These are phyloP conservation scores for Oncorhynchus gorbuscha DNA, from an alignment of 2,113 vertebrate species.

Conservation along the genomic window DNA sequence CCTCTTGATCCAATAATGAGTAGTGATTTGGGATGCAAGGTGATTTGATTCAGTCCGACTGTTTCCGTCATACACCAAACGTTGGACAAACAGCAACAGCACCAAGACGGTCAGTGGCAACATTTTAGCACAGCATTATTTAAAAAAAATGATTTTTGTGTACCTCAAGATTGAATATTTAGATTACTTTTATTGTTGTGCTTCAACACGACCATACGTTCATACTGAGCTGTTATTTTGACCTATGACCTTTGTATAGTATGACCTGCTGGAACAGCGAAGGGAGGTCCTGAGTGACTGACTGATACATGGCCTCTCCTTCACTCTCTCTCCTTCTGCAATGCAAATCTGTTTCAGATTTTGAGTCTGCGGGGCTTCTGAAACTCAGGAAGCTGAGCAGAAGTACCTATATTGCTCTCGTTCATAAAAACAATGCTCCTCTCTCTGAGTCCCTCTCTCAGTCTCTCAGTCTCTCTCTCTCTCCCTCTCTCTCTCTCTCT, in stretches of 20 bases:
- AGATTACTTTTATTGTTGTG: conserved; percentile 10
- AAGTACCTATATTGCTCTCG: conserved; percentile 19
- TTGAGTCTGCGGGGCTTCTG: conserved; percentile 29
- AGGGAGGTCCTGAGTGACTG: background rate
- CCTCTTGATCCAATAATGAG: too few species aligned
- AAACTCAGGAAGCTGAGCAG: conserved; percentile 28
- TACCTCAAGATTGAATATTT: background rate
- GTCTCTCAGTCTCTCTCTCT: background rate
- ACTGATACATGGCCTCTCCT: background rate
- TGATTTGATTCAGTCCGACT: too few species aligned
- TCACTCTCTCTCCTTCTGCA: background rate
- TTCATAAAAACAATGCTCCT: conserved; percentile 19
- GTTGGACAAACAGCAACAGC: background rate
- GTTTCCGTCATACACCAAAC: too few species aligned
- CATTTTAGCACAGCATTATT: background rate
- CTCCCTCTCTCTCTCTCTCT: background rate
- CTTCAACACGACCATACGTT: background rate
- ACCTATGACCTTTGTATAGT: conserved; percentile 8
- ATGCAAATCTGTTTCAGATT: conserved; percentile 44
- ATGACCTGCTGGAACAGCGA: background rate
- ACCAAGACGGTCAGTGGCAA: background rate
- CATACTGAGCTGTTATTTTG: conserved; percentile 4
- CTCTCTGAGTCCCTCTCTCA: background rate
- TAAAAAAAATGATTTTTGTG: background rate
- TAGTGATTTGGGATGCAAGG: too few species aligned